These are phyloP conservation scores for Caenorhabditis remanei DNA, from an alignment of 1,140 invertebrate species.

Conservation along the genomic window DNA sequence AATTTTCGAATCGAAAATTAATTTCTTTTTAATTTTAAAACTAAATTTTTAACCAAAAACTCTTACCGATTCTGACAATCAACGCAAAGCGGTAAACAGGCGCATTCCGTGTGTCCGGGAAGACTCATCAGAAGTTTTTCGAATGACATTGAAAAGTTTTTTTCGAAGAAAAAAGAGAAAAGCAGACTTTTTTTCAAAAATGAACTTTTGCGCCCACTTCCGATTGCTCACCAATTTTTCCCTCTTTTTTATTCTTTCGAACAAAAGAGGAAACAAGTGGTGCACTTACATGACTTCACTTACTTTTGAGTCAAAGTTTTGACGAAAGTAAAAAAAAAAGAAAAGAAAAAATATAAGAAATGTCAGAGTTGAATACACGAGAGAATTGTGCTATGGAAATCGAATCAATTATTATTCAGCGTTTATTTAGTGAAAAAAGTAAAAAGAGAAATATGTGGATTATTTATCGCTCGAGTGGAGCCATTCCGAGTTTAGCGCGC, in stretches of 20 bases:
- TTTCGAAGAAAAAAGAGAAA: no score
- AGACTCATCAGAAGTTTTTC: conserved; percentile 49
- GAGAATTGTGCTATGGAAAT: neutral
- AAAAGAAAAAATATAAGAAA: neutral
- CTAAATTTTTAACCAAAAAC: neutral
- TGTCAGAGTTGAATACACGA: neutral
- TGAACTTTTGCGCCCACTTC: conserved; percentile 34
- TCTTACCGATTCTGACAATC: conserved; percentile 36
- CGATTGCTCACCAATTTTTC: conserved; percentile 37
- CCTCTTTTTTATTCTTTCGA: conserved; percentile 26
- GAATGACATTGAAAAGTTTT: conserved; percentile 42
- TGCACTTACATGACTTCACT: conserved; percentile 38
- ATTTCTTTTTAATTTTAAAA: neutral
- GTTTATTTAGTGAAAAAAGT: neutral
- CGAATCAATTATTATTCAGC: neutral
- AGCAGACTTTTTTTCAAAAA: neutral
- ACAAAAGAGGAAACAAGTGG: conserved; percentile 40
- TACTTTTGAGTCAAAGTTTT: no score
- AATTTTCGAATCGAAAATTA: neutral
- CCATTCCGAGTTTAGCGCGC: conserved; percentile 80
- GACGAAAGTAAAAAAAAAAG: conserved; percentile 1
- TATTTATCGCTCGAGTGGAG: conserved; percentile 78
- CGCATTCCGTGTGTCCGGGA: conserved; percentile 31
- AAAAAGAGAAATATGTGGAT: conserved; percentile 15
- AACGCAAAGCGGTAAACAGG: conserved; percentile 27